Evolutionary conservation across 2,888 invertebrate species (phyloP), one percentile per base, ranked within the genome.

Genomic region (Drosophila nr. fundita): DNA sequence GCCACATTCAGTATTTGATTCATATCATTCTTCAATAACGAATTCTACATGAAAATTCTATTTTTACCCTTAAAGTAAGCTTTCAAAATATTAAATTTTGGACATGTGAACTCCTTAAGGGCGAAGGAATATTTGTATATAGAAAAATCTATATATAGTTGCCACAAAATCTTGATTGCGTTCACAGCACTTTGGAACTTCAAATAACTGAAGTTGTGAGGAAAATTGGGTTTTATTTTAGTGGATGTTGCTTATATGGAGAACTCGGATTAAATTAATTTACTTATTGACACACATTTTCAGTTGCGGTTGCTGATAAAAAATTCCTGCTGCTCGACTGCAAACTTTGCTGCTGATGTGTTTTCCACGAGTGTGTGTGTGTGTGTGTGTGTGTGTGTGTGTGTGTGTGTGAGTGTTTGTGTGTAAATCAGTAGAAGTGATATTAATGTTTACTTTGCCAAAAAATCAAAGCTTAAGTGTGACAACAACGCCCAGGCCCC

Each of bases 261-360:
- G 66, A 78, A 77, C 77, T 74, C 74, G 59, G 62, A 72, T 61
- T 58, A 82, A 85, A 82, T 82, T 85, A 71, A 83, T 85, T 82
- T 83, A 78, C 85, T 78, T 83, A 81, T 80, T 75, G 83, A 81
- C 82, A 83, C 74, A 83, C 63, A 77, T 74, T 74, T 73, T 54
- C 36, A 48, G 62, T 66, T 73, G 72, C 55, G 73, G 73, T 73
- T 58, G 27, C 30, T 48, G 73, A 73, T 67, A 72, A 70, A 68
- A 68, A 72, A 64, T 66, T 55, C 27, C 64, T 52, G 42, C 50
- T 58, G 32, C 53, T 36, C 49, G 60, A 66, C 21, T 62, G 21
- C 11, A 52, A 62, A 73, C 58, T 53, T 40, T 30, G 53, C 6
- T 49, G 69, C 32, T 38, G 34, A 21, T 34, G 30, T 38, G 30